phyloP scores from a whole-genome alignment of 2,797 vertebrate genomes.

The Pseudochirops cupreus region DNA sequence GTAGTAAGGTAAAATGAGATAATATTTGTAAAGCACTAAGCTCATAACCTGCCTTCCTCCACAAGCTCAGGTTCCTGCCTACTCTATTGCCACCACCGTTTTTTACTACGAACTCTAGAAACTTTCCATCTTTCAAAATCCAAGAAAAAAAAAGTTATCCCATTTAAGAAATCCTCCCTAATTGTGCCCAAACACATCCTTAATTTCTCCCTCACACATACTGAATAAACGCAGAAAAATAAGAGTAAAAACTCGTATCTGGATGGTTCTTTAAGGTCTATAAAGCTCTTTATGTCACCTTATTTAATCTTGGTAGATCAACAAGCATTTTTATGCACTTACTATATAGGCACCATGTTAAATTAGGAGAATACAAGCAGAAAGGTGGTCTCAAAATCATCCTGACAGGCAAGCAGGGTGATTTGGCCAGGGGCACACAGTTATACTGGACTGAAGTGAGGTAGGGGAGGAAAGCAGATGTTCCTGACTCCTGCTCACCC shows the following conservation, averaged over 20 bases:
- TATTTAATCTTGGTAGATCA: background rate
- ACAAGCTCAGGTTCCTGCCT: background rate
- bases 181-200: background rate
- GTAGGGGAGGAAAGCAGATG: background rate
- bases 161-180: background rate
- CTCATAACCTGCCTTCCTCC: background rate
- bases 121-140: conserved; percentile 13
- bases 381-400: background rate
- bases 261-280: background rate
- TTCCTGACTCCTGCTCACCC: background rate
- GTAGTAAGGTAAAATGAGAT: background rate
- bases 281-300: accelerated
- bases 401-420: background rate
- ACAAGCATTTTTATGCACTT: background rate
- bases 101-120: background rate
- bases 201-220: background rate
- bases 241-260: background rate
- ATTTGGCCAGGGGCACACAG: background rate
- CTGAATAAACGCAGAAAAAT: background rate
- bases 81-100: background rate
- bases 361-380: background rate
- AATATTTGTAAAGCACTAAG: background rate
- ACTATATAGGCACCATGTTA: accelerated
- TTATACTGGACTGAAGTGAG: background rate
- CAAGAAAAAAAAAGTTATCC: background rate